phyloP scores from a whole-genome alignment of 2,888 invertebrate species.

The Drosophila antonietae region DNA sequence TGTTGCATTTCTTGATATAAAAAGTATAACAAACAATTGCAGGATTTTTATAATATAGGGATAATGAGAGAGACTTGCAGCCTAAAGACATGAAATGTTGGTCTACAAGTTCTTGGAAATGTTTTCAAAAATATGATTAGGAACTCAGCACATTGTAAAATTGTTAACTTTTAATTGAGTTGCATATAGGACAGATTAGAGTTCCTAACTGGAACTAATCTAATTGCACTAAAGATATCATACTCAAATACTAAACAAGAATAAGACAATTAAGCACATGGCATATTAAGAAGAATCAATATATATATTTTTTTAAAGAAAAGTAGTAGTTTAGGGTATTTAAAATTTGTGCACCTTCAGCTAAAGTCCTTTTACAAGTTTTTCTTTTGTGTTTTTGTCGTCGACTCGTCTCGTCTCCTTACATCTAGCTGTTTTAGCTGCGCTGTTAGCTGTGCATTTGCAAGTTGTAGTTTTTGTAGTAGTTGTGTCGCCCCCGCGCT shows the following conservation, averaged over 20 bases:
- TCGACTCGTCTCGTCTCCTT: not conserved
- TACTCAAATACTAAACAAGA: not conserved
- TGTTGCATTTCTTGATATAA: no score
- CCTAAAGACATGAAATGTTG: not conserved
- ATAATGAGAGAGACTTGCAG: no score
- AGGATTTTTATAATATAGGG: no score
- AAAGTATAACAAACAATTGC: no score
- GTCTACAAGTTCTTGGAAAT: not conserved
- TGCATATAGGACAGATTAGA: not conserved
- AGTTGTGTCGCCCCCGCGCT: slow-evolving; percentile 20
- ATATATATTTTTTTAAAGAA: no score
- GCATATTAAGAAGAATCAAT: no score
- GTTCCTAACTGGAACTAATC: no score
- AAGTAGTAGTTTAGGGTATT: slow-evolving; percentile 5
- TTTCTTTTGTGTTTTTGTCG: slow-evolving; percentile 27
- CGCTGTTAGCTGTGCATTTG: slow-evolving; percentile 73
- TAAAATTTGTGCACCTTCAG: not conserved
- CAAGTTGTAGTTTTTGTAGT: slow-evolving; percentile 70
- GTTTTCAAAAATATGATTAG: no score
- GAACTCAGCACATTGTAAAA: not conserved
- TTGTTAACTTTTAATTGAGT: not conserved
- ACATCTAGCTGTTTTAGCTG: slow-evolving; percentile 31
- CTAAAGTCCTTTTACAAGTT: slow-evolving; percentile 10
- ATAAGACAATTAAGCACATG: no score
- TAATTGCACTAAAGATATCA: not conserved